Evolutionary conservation across 2,888 invertebrate species (phyloP), one percentile per base, ranked within the genome.

Genomic region (Caenorhabditis becei): DNA sequence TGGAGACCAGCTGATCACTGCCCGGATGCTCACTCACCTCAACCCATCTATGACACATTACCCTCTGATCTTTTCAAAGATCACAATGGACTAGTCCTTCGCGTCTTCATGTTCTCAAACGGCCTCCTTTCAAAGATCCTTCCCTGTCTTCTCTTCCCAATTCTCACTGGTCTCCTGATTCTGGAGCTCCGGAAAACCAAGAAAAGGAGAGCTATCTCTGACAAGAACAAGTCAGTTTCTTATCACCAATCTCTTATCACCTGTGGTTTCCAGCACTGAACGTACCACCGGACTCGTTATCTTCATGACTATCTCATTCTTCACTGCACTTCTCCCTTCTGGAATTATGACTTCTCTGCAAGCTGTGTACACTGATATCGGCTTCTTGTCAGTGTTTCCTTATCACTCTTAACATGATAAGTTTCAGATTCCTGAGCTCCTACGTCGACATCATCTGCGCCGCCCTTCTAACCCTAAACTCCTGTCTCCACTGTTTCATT

Each of bases 261-360:
- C n/a, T n/a, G n/a, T n/a, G 32, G 16, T 5, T 59, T 59, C 32
- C 16, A 69, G 69, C 23, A 51, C 70, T 1, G 70, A 70, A 28
- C 35, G 35, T 26, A 70, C 70, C 1, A 71, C 70, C 0, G 20
- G 10, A 11, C 26, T 71, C 18, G 70, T 71, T 8, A 62, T 71
- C n/a, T 37, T 71, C 18, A 53, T 71, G 53, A 35, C 70, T 0
- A 7, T 54, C 2, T 51, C 62, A 8, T 49, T 71, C 28, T 71
- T 71, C 23, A 20, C 62, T 7, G 61, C 61, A n/a, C 47, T 51
- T 10, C 61, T 71, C 5, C 70, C 70, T 7, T 35, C 61, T 20
- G 70, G 70, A 16, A 32, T 71, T n/a, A n/a, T 35, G 23, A 44
- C 53, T 0, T 7, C 44, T 1, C 28, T 62, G 24, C 53, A 62